A percentile compares a stretch with the other conserved stretches of the same genome.
These are phyloP conservation scores for Chymomyza amoena DNA, from an alignment of 2,888 invertebrate genomes.

Conservation along the genomic window DNA sequence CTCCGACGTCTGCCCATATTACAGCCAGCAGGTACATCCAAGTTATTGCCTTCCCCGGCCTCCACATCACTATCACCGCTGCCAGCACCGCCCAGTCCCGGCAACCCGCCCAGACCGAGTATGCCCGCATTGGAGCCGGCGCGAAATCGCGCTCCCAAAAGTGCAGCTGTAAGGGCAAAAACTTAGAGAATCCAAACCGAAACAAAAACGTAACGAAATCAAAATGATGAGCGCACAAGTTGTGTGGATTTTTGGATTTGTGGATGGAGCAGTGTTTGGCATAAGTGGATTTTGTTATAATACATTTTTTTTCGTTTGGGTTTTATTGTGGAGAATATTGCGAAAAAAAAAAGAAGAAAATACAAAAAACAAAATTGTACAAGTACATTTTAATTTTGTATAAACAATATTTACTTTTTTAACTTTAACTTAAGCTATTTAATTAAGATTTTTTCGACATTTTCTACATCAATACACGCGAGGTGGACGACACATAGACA, in stretches of 20 bases:
- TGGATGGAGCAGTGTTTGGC: not conserved
- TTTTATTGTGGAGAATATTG: not conserved
- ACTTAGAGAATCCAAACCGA: constrained; percentile 74
- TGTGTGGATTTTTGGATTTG: not conserved
- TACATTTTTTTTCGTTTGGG: constrained; percentile 11
- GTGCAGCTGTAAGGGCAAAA: constrained; percentile 84
- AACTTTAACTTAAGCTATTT: not conserved
- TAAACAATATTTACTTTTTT: constrained; percentile 8
- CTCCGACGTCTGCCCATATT: constrained; percentile 95
- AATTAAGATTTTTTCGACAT: not conserved
- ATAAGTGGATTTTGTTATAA: constrained; percentile 2
- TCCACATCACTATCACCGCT: constrained; percentile 79
- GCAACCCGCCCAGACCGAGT: constrained; percentile 80
- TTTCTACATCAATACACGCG: not conserved
- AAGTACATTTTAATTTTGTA: constrained; percentile 41
- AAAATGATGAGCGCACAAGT: constrained; percentile 1
- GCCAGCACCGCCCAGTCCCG: constrained; percentile 62
- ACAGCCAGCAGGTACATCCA: constrained; percentile 89
- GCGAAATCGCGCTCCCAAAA: constrained; percentile 88
- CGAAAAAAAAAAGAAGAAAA: constrained; percentile 54
- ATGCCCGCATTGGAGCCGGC: constrained; percentile 87
- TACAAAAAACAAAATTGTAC: constrained; percentile 59
- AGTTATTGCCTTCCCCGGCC: constrained; percentile 85
- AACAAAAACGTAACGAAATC: constrained; percentile 30
- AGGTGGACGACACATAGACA: not conserved